These are phyloP conservation scores for Orestias chungarensis DNA, from an alignment of 2,797 vertebrate genomes.

Conservation along the genomic window DNA sequence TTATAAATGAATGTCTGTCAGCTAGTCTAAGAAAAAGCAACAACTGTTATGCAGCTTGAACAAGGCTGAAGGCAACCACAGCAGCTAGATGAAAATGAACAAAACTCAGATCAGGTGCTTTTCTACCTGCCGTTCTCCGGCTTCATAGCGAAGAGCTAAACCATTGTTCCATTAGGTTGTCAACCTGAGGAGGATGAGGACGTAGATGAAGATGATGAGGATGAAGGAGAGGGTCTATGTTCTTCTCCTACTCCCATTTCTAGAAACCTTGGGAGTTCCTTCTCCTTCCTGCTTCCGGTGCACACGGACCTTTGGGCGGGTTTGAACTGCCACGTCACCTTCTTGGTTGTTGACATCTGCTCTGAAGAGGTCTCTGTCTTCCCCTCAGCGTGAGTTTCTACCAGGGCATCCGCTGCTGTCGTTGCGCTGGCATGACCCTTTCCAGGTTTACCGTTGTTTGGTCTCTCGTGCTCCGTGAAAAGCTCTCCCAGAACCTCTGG, in stretches of 20 bases:
- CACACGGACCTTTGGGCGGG: conserved; percentile 76
- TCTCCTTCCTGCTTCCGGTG: conserved; percentile 75
- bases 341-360: conserved; percentile 57
- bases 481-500: conserved; percentile 69
- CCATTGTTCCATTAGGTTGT: conserved; percentile 13
- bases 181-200: conserved; percentile 74
- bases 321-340: conserved; percentile 79
- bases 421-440: conserved; percentile 22
- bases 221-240: conserved; percentile 52
- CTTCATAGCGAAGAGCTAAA: conserved; percentile 3
- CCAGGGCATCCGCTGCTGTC: conserved; percentile 23
- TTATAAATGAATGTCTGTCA: conserved; percentile 16
- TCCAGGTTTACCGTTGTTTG: conserved; percentile 13
- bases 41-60: conserved; percentile 44
- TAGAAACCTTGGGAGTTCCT: conserved; percentile 43
- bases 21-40: conserved; percentile 40
- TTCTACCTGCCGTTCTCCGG: conserved; percentile 33
- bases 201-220: conserved; percentile 68
- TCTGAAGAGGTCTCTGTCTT: conserved; percentile 18
- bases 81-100: conserved; percentile 43
- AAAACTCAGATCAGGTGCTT: conserved; percentile 27
- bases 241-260: conserved; percentile 38
- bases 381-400: conserved; percentile 24
- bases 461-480: conserved; percentile 54
- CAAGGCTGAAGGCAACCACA: conserved; percentile 56